These are phyloP conservation scores for Paraescarpia echinospica DNA, from an alignment of 1,140 invertebrate genomes.

Conservation along the genomic window DNA sequence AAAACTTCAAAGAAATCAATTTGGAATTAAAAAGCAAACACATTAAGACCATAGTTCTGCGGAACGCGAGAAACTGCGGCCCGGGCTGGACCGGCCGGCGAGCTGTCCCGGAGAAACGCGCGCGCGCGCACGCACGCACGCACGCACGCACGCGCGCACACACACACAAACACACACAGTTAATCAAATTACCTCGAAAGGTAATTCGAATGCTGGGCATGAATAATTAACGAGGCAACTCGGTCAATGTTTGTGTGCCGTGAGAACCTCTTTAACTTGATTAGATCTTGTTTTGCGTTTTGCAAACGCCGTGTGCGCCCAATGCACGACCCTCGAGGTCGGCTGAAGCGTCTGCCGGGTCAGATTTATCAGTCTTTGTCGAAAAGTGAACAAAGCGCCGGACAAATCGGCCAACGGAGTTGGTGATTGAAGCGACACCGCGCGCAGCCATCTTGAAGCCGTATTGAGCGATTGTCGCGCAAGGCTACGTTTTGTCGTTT, in stretches of 20 bases:
- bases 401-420: not conserved
- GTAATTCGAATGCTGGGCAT: not conserved
- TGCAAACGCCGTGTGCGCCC: not conserved
- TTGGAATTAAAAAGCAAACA: not conserved
- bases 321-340: not conserved
- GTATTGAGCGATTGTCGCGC: not conserved
- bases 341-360: not conserved
- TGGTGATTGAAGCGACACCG: not conserved
- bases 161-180: not conserved
- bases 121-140: no score
- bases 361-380: not conserved
- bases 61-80: not conserved
- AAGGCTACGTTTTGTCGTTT: not conserved
- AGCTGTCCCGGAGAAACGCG: not conserved
- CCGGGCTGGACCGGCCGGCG: no score
- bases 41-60: not conserved
- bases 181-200: not conserved
- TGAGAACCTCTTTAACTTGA: not conserved
- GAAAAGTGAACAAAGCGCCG: not conserved
- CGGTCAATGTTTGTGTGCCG: not conserved
- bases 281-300: not conserved
- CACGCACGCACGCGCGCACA: no score
- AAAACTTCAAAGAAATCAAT: not conserved
- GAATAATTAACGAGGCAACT: not conserved
- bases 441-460: not conserved